Evolutionary conservation across 2,888 invertebrate species (phyloP).

Genomic region (Schrankia costaestrigalis): DNA sequence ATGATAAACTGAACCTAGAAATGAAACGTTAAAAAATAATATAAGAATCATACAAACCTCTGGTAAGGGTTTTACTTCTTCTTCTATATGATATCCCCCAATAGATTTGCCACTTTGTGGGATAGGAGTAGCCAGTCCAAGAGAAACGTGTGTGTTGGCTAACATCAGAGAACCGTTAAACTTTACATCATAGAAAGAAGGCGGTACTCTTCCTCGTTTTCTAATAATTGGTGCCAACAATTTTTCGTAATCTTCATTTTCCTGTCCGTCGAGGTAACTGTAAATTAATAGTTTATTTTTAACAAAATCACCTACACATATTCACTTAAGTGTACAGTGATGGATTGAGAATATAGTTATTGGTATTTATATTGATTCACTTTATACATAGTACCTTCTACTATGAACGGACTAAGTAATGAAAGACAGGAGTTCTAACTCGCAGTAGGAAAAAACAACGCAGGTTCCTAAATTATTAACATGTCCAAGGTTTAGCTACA

Average conservation of each 20-base stretch:
- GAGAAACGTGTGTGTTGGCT: slow-evolving; percentile 41
- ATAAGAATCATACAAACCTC: slow-evolving; percentile 27
- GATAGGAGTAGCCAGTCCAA: slow-evolving; percentile 28
- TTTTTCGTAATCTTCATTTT: slow-evolving; percentile 26
- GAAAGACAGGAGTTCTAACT: no score
- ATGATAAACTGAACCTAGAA: no score
- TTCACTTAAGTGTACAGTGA: not conserved
- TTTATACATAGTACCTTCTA: no score
- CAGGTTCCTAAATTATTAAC: no score
- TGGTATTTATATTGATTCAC: no score
- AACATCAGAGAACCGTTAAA: slow-evolving; percentile 44
- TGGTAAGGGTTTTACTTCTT: slow-evolving; percentile 38
- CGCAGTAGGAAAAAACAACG: no score
- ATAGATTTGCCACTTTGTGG: slow-evolving; percentile 44
- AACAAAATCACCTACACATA: not conserved
- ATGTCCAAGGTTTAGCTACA: no score
- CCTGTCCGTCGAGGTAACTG: slow-evolving; percentile 21
- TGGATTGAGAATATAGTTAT: not conserved
- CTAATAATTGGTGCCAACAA: slow-evolving; percentile 29
- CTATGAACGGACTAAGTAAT: no score
- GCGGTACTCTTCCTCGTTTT: slow-evolving; percentile 31
- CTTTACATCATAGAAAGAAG: slow-evolving; percentile 29
- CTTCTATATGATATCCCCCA: slow-evolving; percentile 48
- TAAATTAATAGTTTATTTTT: slow-evolving; percentile 2
- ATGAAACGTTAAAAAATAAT: slow-evolving; percentile 3